Evolutionary conservation across 2,113 vertebrate species (phyloP), one percentile per base, ranked within the genome.

Genomic region (Chionis minor): DNA sequence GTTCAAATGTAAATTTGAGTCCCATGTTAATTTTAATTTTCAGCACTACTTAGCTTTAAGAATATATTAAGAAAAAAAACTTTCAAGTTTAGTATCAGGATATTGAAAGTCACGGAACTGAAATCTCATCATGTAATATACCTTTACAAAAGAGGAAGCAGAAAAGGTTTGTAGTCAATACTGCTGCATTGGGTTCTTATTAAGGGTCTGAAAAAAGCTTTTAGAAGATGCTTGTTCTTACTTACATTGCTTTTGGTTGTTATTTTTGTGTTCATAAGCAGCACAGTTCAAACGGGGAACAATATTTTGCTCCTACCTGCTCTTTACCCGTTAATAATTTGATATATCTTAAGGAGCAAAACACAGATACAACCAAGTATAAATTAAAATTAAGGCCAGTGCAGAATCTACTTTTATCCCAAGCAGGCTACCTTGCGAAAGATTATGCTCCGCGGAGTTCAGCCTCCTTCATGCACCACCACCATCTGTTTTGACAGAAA

Each of bases 1-100:
- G 73, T 86, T 96, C 93, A 95, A 92, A 96, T 91, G 89, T 86
- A 97, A 94, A 92, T 94, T 56, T 75, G 81, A 94, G 30, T 94
- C 81, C 82, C 71, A 49, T 58, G 55, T 42, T 94, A 93, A 94
- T 92, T 95, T 78, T 88, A 70, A 90, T 97, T 95, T 97, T 94
- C 84, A 95, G 71, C 90, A 91, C n/a, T 94, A 83, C 75, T 96
- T 96, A 92, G 63, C 59, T 89, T 93, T 92, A 95, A 93, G 86
- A 93, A 92, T 77, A 82, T 19, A 92, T 85, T 92, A 73, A 75
- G 69, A n/a, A 52, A 83, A 84, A 92, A 93, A 72, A 52, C 72
- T 90, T 97, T 92, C 62, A 89, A 75, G 62, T 80, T 95, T 90
- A 96, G 9, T 93, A 92, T 80, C 66, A 94, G 84, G 44, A 74